phyloP scores from a whole-genome alignment of 2,113 vertebrate species.

The Carlito syrichta region DNA sequence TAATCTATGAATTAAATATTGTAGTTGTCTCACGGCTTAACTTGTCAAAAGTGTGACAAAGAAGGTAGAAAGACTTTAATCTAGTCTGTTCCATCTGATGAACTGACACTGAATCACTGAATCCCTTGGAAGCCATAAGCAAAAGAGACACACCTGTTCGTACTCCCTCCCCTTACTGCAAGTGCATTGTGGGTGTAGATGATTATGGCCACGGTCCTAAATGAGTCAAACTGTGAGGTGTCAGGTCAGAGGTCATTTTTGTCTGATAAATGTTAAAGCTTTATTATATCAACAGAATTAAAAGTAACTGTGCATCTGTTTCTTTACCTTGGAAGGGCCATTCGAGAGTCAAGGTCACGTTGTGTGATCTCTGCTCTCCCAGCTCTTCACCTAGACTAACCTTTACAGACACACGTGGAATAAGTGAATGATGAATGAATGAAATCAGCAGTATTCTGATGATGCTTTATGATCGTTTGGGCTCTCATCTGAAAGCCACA shows the following conservation, averaged over 20 bases:
- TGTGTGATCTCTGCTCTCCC: accelerated
- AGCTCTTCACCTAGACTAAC: background rate
- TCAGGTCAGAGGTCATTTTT: background rate
- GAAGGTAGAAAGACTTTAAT: background rate
- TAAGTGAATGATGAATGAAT: background rate
- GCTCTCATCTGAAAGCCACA: background rate
- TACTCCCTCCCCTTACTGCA: accelerated
- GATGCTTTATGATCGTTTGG: background rate
- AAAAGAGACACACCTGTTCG: background rate
- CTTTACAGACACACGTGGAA: accelerated
- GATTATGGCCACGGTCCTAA: background rate
- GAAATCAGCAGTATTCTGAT: background rate
- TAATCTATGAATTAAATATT: background rate
- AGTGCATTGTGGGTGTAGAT: background rate
- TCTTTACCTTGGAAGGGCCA: background rate
- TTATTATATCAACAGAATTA: background rate
- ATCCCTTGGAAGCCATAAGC: background rate
- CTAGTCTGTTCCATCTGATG: background rate
- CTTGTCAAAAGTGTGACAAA: background rate
- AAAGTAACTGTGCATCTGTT: background rate
- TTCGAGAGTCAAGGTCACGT: background rate
- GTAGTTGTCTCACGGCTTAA: background rate
- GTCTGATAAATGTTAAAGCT: background rate
- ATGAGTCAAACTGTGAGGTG: background rate
- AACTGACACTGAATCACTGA: background rate